Evolutionary conservation across 2,797 vertebrate genomes (phyloP).

Genomic region (Arctocebus calabarensis): DNA sequence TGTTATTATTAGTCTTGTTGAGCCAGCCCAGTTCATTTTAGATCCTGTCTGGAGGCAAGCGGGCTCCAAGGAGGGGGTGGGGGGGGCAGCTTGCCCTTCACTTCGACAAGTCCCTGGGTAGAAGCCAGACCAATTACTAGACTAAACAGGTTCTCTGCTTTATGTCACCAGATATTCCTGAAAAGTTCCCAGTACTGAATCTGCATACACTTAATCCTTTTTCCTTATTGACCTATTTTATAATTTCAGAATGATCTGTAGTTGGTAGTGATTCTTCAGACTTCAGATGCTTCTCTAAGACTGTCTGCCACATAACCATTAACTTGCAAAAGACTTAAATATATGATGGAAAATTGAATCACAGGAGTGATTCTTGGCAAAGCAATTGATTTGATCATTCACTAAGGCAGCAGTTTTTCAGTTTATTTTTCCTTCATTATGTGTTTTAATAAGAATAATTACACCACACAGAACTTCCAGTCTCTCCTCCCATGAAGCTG

Average conservation of each 20-base stretch:
- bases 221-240: constrained; percentile 41
- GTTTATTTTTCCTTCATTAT: constrained; percentile 36
- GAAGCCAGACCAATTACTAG: constrained; percentile 55
- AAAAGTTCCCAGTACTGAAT: constrained; percentile 46
- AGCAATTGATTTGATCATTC: constrained; percentile 7
- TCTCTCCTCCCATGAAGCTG: not conserved
- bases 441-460: constrained; percentile 10
- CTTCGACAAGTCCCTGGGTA: constrained; percentile 1
- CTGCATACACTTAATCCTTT: constrained; percentile 3
- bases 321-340: constrained; percentile 52
- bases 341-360: constrained; percentile 15
- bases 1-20: constrained; percentile 75
- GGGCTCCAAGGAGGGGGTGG: not conserved
- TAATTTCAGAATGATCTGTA: constrained; percentile 70
- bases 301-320: constrained; percentile 26
- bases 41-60: constrained; percentile 73
- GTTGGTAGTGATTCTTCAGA: constrained; percentile 53
- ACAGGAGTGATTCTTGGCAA: constrained; percentile 15
- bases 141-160: constrained; percentile 67
- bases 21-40: constrained; percentile 79
- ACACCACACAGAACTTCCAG: not conserved
- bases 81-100: constrained; percentile 20
- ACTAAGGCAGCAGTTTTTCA: not conserved
- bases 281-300: constrained; percentile 9
- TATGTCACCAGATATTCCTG: constrained; percentile 62